Conservation (phyloP, 2,888 invertebrate genomes). For the Mimachlamys varia region DNA sequence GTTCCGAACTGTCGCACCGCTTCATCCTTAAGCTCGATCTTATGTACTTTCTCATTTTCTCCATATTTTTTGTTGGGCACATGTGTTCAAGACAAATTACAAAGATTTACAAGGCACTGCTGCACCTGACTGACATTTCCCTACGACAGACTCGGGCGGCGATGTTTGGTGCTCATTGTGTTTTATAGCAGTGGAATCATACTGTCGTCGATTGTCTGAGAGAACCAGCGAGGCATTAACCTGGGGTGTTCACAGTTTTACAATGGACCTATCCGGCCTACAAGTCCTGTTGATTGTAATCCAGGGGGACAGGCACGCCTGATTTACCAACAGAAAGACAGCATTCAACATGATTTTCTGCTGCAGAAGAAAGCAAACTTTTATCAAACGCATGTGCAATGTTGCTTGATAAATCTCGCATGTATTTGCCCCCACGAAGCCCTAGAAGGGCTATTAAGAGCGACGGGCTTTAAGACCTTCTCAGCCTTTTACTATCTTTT, state of each 20-base stretch:
- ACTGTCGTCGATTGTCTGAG: background rate
- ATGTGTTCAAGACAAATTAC: conserved; percentile 1
- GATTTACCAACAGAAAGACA: conserved; percentile 34
- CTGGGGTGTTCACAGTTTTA: background rate
- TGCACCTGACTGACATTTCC: conserved; percentile 18
- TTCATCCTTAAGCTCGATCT: background rate
- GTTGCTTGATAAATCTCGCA: background rate
- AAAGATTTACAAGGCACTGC: background rate
- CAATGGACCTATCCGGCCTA: background rate
- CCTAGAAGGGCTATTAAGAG: background rate
- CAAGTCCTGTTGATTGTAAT: background rate
- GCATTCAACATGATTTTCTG: conserved; percentile 33
- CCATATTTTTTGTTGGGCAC: background rate
- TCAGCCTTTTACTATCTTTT: background rate
- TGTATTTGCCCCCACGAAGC: background rate
- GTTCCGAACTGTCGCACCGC: background rate
- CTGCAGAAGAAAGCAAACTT: conserved; percentile 33
- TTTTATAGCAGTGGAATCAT: conserved; percentile 13
- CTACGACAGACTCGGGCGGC: background rate
- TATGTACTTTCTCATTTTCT: background rate
- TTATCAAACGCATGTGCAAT: conserved; percentile 28
- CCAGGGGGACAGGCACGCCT: background rate
- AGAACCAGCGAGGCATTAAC: background rate
- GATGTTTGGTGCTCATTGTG: background rate
- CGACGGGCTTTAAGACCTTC: background rate